phyloP scores from a whole-genome alignment of 2,888 invertebrate genomes.

The Magallana nippona region DNA sequence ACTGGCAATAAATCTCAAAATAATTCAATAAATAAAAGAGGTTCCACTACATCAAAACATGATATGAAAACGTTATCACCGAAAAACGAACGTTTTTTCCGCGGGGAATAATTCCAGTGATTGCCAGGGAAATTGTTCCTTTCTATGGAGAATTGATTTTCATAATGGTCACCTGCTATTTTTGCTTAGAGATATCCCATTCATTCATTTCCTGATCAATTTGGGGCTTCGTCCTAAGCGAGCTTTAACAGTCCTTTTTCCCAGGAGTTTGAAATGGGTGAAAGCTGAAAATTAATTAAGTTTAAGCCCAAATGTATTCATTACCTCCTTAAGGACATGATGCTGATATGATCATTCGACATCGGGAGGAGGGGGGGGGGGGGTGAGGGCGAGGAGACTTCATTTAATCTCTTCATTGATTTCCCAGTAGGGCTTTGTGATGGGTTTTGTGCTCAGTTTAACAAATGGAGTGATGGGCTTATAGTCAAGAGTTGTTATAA shows the following conservation, averaged over 20 bases:
- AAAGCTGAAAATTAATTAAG: slow-evolving; percentile 15
- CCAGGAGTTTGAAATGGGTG: background rate
- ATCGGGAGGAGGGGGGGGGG: background rate
- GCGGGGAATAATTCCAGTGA: no score
- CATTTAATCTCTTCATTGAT: background rate
- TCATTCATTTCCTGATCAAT: no score
- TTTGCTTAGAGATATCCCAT: no score
- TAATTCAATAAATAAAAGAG: background rate
- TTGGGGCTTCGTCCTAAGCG: no score
- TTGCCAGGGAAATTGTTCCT: no score
- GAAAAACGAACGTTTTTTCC: background rate
- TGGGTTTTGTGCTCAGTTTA: no score
- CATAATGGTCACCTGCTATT: no score
- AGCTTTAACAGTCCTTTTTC: background rate
- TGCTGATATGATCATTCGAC: background rate
- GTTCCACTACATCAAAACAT: background rate
- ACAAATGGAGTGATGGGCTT: no score
- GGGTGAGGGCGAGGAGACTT: no score
- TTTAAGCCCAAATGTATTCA: slow-evolving; percentile 1
- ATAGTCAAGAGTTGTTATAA: no score
- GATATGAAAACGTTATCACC: background rate
- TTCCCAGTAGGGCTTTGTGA: background rate
- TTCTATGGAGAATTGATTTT: no score
- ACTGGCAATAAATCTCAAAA: background rate
- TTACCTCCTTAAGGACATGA: background rate